Conservation (phyloP, 2,888 invertebrate genomes). For the Mongoloraphidia duomilia region DNA sequence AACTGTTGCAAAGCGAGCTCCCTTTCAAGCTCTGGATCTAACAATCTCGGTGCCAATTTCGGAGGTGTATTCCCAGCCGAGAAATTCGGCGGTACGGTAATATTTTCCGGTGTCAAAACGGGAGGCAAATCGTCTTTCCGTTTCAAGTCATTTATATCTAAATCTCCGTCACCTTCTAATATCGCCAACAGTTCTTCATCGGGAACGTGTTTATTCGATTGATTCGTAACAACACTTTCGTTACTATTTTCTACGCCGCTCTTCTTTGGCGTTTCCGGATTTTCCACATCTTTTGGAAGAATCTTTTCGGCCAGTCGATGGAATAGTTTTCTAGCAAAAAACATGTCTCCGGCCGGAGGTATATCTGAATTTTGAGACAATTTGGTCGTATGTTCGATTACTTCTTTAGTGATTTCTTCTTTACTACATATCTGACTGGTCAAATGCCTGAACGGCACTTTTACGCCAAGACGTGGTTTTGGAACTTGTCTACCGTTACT, state of each 20-base stretch:
- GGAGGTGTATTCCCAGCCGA: conserved; percentile 13
- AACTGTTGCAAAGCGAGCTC: conserved; percentile 42
- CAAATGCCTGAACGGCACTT: conserved; percentile 30
- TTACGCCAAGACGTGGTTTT: conserved; percentile 31
- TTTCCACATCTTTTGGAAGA: conserved; percentile 18
- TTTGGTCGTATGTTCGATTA: conserved; percentile 34
- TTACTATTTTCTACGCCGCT: conserved; percentile 1
- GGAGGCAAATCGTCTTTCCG: conserved; percentile 4
- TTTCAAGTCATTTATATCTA: conserved; percentile 13
- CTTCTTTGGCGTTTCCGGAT: background rate
- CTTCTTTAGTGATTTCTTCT: conserved; percentile 37
- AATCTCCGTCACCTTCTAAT: conserved; percentile 36
- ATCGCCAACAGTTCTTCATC: conserved; percentile 40
- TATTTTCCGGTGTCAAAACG: background rate
- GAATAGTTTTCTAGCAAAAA: conserved; percentile 38
- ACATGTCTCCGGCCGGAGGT: conserved; percentile 27
- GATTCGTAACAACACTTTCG: conserved; percentile 3
- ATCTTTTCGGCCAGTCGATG: conserved; percentile 34
- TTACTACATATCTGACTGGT: conserved; percentile 40
- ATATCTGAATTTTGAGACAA: conserved; percentile 29
- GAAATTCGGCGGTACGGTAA: conserved; percentile 6
- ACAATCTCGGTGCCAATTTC: conserved; percentile 17
- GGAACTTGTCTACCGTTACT: conserved; percentile 25
- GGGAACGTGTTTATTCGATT: conserved; percentile 21
- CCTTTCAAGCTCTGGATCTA: conserved; percentile 32